Evolutionary conservation across 2,888 invertebrate species (phyloP).

Genomic region (Torymus aiolomorphi): DNA sequence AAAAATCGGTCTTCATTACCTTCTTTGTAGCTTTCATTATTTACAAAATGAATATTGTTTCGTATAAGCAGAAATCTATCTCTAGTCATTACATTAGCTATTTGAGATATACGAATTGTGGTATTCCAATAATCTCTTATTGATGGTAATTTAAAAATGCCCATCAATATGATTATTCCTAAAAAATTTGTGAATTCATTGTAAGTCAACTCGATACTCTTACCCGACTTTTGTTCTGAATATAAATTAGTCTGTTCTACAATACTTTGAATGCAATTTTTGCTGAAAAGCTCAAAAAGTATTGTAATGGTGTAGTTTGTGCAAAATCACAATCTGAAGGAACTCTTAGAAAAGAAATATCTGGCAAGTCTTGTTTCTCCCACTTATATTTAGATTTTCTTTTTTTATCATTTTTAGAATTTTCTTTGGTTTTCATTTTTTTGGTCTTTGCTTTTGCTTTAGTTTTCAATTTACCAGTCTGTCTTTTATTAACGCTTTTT

Average conservation of each 20-base stretch:
- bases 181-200: constrained; percentile 59
- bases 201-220: constrained; percentile 7
- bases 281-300: constrained; percentile 15
- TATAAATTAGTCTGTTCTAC: constrained; percentile 31
- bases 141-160: constrained; percentile 65
- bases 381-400: no score
- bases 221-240: constrained; percentile 15
- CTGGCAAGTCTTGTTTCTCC: background rate
- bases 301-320: no score
- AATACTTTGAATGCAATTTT: constrained; percentile 15
- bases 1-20: constrained; percentile 63
- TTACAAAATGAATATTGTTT: constrained; percentile 61
- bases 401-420: background rate
- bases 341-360: background rate
- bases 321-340: background rate
- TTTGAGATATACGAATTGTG: constrained; percentile 44
- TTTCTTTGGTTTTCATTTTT: background rate
- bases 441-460: background rate
- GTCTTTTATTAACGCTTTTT: background rate
- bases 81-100: constrained; percentile 65
- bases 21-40: constrained; percentile 59
- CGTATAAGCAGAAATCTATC: constrained; percentile 61
- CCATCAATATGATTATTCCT: constrained; percentile 66
- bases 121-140: constrained; percentile 56
- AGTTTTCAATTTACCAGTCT: no score